These are phyloP conservation scores for Meles meles DNA, from an alignment of 2,113 vertebrate species.

Conservation along the genomic window DNA sequence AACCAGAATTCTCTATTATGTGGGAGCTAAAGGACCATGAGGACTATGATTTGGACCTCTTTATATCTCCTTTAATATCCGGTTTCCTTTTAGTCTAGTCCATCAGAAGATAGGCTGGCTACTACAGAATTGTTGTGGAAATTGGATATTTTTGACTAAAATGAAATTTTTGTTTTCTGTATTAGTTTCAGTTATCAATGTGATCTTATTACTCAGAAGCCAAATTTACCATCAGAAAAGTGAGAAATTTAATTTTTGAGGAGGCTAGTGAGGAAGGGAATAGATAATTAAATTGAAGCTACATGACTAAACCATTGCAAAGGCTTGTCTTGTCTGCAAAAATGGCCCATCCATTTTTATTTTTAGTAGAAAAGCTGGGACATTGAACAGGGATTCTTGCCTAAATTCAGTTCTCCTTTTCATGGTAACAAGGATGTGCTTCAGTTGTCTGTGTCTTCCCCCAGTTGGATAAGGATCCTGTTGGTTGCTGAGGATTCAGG, in stretches of 20 bases:
- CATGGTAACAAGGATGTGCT: background rate
- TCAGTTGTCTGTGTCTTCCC: background rate
- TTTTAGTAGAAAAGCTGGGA: background rate
- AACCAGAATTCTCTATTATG: background rate
- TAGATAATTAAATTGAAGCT: constrained; percentile 7
- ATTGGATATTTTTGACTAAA: background rate
- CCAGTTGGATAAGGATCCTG: background rate
- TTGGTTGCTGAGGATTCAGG: background rate
- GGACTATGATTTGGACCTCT: background rate
- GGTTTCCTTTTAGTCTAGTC: background rate
- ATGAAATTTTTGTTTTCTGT: constrained; percentile 34
- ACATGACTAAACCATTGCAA: background rate
- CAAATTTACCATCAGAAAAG: constrained; percentile 38
- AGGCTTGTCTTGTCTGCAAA: background rate
- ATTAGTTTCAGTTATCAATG: constrained; percentile 18
- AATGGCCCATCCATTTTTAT: background rate
- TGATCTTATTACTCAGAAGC: background rate
- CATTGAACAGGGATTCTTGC: background rate
- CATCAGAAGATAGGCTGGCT: background rate
- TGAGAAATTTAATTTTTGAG: constrained; percentile 51
- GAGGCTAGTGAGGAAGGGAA: background rate
- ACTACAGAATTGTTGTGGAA: background rate
- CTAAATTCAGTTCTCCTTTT: background rate
- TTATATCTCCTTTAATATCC: background rate
- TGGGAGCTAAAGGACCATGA: background rate